phyloP scores from a whole-genome alignment of 2,113 vertebrate genomes.

The Oncorhynchus masou region DNA sequence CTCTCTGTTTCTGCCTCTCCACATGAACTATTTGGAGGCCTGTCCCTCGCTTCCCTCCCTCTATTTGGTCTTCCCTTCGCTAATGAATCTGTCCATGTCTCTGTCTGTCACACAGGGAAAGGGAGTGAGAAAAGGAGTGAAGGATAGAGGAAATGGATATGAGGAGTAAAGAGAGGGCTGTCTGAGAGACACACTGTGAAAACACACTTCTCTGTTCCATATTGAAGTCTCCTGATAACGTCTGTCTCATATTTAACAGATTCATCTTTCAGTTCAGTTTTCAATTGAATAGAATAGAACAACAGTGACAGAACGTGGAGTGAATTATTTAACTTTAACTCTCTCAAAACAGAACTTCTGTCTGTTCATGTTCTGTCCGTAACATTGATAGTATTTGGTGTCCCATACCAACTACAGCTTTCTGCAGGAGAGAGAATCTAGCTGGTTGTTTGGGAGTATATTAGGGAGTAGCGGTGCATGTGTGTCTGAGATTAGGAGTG shows the following conservation, averaged over 20 bases:
- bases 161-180: neutral
- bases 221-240: neutral
- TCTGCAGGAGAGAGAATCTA: neutral
- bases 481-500: neutral
- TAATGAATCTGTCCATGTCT: constrained; percentile 4
- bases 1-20: constrained; percentile 14
- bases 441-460: neutral
- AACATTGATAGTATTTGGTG: too few relatives aligned
- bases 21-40: constrained; percentile 10
- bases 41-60: neutral
- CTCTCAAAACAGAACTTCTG: neutral
- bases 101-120: neutral
- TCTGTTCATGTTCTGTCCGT: too few relatives aligned
- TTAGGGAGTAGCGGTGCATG: neutral
- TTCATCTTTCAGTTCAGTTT: neutral
- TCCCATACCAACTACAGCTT: neutral
- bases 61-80: constrained; percentile 6
- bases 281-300: neutral
- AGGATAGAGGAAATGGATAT: neutral
- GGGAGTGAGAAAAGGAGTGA: neutral
- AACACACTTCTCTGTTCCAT: constrained; percentile 9
- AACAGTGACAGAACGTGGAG: neutral
- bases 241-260: constrained; percentile 8
- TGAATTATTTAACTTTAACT: neutral
- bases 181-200: neutral